Conservation (phyloP, 2,113 vertebrate species). For the Taxidea taxus region DNA sequence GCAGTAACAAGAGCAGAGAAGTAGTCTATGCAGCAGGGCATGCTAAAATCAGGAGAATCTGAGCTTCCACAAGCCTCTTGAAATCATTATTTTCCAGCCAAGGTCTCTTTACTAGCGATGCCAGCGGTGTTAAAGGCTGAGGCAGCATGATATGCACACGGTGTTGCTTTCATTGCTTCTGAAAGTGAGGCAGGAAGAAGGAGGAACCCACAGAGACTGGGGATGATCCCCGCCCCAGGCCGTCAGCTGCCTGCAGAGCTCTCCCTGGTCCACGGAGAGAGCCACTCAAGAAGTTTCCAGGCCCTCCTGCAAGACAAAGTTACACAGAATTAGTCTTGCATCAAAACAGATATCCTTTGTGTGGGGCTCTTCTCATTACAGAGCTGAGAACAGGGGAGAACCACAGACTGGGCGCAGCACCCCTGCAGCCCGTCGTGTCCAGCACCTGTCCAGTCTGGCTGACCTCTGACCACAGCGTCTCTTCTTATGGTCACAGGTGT, state of each 20-base stretch:
- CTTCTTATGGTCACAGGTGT: neutral
- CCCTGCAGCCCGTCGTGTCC: neutral
- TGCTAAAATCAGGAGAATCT: neutral
- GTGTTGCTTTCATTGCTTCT: neutral
- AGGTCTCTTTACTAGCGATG: neutral
- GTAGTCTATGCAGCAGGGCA: neutral
- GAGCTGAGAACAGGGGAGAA: neutral
- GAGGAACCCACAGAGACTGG: neutral
- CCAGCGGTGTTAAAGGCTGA: accelerated
- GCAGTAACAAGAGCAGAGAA: neutral
- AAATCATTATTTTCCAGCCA: neutral
- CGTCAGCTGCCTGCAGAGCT: no score
- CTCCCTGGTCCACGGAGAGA: no score
- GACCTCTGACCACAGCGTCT: neutral
- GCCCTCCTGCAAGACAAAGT: neutral
- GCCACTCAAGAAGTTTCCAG: neutral
- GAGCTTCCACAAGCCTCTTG: neutral
- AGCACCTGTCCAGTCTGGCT: neutral
- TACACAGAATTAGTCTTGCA: accelerated
- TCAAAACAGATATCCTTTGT: accelerated
- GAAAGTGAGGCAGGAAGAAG: neutral
- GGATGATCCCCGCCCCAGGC: accelerated
- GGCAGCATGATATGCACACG: accelerated
- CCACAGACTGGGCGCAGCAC: no score
- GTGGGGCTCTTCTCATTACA: neutral